Percentiles rank a stretch among this genome's conserved stretches.
Evolutionary conservation across 2,888 invertebrate species (phyloP).

Genomic region (Heliconius ethilla): DNA sequence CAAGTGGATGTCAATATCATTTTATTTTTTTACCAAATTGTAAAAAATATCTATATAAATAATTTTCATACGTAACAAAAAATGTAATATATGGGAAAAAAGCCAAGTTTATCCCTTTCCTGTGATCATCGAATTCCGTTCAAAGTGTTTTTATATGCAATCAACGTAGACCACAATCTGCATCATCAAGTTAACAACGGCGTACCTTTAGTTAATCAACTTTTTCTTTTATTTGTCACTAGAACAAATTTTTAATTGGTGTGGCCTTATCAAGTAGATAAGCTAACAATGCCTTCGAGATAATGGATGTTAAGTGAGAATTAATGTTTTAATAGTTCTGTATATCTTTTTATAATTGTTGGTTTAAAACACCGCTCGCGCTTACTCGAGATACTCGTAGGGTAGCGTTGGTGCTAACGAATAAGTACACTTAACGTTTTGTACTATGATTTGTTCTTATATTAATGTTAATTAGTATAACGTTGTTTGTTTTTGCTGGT

Average conservation of each 20-base stretch:
- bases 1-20: no score
- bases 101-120: not conserved
- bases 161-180: conserved; percentile 42
- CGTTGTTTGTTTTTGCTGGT: no score
- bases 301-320: conserved; percentile 70
- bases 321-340: conserved; percentile 64
- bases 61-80: no score
- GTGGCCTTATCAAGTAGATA: conserved; percentile 61
- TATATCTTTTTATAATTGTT: conserved; percentile 45
- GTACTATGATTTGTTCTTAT: not conserved
- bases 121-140: not conserved
- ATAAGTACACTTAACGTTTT: not conserved
- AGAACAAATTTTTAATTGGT: conserved; percentile 73
- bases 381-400: not conserved
- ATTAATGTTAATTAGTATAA: not conserved
- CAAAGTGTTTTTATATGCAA: conserved; percentile 45
- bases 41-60: no score
- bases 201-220: conserved; percentile 41
- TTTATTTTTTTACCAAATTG: no score
- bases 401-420: not conserved
- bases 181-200: conserved; percentile 48
- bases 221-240: conserved; percentile 51
- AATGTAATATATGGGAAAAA: not conserved
- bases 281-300: conserved; percentile 64
- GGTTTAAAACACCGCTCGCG: conserved; percentile 42